A percentile compares a stretch with the other conserved stretches of the same genome.
Conservation (phyloP, 2,888 invertebrate species). For the Julus scandinavius region DNA sequence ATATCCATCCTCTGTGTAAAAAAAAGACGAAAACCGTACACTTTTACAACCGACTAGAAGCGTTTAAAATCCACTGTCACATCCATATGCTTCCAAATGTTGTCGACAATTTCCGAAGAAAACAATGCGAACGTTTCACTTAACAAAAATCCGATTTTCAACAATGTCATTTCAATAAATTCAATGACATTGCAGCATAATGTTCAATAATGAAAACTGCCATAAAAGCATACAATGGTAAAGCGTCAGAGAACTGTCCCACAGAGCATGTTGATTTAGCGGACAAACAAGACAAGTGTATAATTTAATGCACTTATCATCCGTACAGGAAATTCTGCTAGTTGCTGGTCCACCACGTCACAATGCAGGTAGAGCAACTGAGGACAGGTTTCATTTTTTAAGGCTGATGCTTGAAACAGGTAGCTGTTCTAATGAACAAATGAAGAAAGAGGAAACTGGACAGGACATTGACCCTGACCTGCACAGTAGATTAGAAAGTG, state of each 20-base stretch:
- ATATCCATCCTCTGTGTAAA: background rate
- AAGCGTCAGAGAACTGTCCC: background rate
- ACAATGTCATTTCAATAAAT: slow-evolving; percentile 40
- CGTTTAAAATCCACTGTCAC: background rate
- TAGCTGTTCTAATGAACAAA: background rate
- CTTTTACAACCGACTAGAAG: background rate
- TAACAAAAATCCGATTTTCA: slow-evolving; percentile 34
- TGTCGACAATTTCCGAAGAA: background rate
- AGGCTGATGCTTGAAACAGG: background rate
- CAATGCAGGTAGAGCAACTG: background rate
- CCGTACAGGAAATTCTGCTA: background rate
- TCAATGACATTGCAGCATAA: background rate
- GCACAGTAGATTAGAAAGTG: slow-evolving; percentile 34
- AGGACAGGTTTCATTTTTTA: slow-evolving; percentile 25
- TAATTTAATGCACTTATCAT: slow-evolving; percentile 24
- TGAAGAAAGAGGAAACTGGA: slow-evolving; percentile 39
- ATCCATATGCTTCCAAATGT: background rate
- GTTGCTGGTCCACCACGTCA: slow-evolving; percentile 29
- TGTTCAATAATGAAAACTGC: background rate
- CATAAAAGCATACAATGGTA: slow-evolving; percentile 22
- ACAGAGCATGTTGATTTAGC: slow-evolving; percentile 7
- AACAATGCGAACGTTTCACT: background rate
- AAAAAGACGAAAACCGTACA: background rate
- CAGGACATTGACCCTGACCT: slow-evolving; percentile 46
- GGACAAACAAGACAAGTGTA: slow-evolving; percentile 20